Percentiles rank a stretch among this genome's conserved stretches.
phyloP scores from a whole-genome alignment of 23 tunicate genomes.

The Pegea sp. region DNA sequence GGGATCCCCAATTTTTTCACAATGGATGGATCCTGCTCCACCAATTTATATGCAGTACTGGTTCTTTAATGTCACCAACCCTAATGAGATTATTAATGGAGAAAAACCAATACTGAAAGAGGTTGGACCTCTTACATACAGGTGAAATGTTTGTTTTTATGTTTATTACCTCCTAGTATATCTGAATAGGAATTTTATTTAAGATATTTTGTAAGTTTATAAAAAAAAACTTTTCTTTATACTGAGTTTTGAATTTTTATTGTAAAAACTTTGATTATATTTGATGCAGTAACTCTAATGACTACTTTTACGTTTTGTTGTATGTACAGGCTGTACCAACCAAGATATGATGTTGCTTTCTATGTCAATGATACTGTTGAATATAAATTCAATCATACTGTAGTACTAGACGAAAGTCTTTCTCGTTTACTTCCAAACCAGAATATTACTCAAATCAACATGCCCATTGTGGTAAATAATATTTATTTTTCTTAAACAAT shows the following conservation, averaged over 20 bases:
- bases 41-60: constrained; percentile 94
- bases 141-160: constrained; percentile 1
- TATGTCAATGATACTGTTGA: constrained; percentile 50
- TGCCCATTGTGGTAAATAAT: constrained; percentile 31
- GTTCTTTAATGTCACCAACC: constrained; percentile 66
- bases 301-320: no score
- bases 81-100: constrained; percentile 29
- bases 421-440: constrained; percentile 5
- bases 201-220: no score
- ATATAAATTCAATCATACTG: constrained; percentile 80
- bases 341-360: constrained; percentile 40
- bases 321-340: constrained; percentile 24
- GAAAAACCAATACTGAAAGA: constrained; percentile 38
- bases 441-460: constrained; percentile 23
- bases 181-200: background rate
- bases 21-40: constrained; percentile 73
- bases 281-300: no score
- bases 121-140: constrained; percentile 70
- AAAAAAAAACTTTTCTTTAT: no score
- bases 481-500: no score
- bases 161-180: background rate
- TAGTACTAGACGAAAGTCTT: constrained; percentile 13
- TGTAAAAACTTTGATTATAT: no score
- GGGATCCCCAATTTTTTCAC: constrained; percentile 43
- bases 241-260: no score